Conservation (phyloP, 2,888 invertebrate genomes). For the Rhopalosiphum nymphaeae region DNA sequence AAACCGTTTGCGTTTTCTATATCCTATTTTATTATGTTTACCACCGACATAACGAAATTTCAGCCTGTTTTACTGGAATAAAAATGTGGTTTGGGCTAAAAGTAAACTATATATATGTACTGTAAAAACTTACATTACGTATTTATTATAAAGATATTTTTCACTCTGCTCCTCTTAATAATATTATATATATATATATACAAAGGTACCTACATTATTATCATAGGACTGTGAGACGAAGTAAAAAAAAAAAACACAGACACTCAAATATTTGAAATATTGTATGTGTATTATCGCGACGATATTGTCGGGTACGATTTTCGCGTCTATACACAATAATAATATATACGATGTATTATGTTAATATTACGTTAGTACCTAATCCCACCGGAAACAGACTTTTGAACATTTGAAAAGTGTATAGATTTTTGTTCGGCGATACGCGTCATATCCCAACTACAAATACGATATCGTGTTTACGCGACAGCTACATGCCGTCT, state of each 20-base stretch:
- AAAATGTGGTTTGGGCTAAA: not conserved
- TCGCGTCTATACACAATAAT: not conserved
- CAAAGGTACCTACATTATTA: not conserved
- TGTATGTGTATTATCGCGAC: not conserved
- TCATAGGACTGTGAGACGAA: not conserved
- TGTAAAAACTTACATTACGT: constrained; percentile 8
- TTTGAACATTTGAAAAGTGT: not conserved
- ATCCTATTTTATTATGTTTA: constrained; percentile 36
- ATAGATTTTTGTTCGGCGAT: not conserved
- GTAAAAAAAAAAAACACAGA: not conserved
- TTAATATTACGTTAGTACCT: not conserved
- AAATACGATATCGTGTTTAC: not conserved
- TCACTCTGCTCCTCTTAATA: not conserved
- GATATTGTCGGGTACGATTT: not conserved
- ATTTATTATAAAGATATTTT: not conserved
- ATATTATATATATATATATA: not conserved
- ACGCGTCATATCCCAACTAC: not conserved
- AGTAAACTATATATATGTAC: constrained; percentile 1
- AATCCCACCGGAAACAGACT: not conserved
- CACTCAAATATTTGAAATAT: not conserved
- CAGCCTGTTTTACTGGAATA: not conserved
- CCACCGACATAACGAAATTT: constrained; percentile 31
- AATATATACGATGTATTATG: not conserved
- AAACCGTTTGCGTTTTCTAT: constrained; percentile 21
- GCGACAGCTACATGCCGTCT: not conserved